phyloP scores from a whole-genome alignment of 1,140 invertebrate genomes.

The Hyles euphorbiae region DNA sequence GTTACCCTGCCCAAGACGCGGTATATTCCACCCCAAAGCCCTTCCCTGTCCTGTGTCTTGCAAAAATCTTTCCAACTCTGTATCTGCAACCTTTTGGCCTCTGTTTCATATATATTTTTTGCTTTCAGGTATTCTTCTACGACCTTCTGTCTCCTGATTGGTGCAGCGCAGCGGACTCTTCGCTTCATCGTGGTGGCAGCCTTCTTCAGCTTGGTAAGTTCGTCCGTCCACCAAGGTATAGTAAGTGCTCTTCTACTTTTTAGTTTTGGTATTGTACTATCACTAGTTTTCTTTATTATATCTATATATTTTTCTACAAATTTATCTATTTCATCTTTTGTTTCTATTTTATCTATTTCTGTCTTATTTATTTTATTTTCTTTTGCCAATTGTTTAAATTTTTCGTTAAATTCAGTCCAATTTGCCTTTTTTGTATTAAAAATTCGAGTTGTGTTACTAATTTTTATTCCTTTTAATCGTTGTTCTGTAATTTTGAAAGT shows the following conservation, averaged over 20 bases:
- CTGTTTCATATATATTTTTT: neutral
- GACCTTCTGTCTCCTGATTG: neutral
- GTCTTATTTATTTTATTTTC: too few species aligned
- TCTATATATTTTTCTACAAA: neutral
- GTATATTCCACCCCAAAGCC: neutral
- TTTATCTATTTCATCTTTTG: neutral
- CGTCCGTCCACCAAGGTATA: neutral
- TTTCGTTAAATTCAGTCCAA: too few species aligned
- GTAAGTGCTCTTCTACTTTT: neutral
- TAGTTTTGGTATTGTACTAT: neutral
- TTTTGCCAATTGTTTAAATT: too few species aligned
- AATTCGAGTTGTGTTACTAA: too few species aligned
- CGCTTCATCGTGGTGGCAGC: neutral
- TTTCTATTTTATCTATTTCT: neutral
- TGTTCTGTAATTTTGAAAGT: too few species aligned
- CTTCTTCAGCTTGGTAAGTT: neutral
- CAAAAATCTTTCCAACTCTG: conserved; percentile 6
- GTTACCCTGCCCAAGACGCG: neutral
- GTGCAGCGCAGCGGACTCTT: neutral
- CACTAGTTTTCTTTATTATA: neutral
- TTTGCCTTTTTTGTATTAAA: too few species aligned
- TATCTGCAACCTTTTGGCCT: neutral
- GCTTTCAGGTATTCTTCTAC: neutral
- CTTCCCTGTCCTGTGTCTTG: neutral
- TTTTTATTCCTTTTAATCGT: too few species aligned